phyloP scores from a whole-genome alignment of 2,113 vertebrate species.

The Pao palembangensis region DNA sequence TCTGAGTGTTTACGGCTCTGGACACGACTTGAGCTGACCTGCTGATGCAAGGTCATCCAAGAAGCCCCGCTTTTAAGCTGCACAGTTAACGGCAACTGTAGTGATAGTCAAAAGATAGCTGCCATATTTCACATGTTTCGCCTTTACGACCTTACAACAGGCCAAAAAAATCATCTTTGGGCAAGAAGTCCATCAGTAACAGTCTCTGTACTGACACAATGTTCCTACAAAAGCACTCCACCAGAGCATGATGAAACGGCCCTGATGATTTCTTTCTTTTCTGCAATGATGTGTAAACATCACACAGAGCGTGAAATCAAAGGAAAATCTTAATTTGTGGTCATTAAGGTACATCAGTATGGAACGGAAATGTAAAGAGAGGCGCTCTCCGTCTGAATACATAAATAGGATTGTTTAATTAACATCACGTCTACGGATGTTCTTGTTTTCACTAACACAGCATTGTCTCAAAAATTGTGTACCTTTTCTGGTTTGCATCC shows the following conservation, averaged over 20 bases:
- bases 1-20: not conserved
- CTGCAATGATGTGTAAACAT: not conserved
- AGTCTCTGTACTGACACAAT: not conserved
- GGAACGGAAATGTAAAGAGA: too few species aligned
- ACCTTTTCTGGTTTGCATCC: not conserved
- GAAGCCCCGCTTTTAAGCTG: not conserved
- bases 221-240: not conserved
- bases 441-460: constrained; percentile 10
- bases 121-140: not conserved
- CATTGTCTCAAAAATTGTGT: not conserved
- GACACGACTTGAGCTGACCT: not conserved
- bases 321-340: not conserved
- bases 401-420: too few species aligned
- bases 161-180: not conserved
- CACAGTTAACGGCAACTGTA: not conserved
- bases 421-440: not conserved
- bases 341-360: not conserved
- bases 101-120: not conserved
- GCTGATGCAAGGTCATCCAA: not conserved
- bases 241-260: not conserved
- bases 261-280: not conserved
- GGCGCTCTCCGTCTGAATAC: too few species aligned
- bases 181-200: not conserved
- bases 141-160: not conserved
- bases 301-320: not conserved